A percentile compares a stretch with the other conserved stretches of the same genome.
Evolutionary conservation across 1,140 invertebrate genomes (phyloP).

Genomic region (Sweltsa coloradensis): DNA sequence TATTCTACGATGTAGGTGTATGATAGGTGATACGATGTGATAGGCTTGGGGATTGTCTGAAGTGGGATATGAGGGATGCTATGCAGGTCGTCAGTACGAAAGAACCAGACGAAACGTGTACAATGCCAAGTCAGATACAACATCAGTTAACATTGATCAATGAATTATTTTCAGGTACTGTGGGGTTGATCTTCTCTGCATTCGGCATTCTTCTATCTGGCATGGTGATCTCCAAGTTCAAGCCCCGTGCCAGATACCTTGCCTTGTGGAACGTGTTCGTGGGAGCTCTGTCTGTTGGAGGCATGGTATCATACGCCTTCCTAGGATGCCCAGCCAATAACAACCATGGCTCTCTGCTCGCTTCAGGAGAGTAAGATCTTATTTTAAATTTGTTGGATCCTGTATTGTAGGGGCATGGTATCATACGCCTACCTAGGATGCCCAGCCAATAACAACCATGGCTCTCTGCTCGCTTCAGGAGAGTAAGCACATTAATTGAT

Average conservation of each 20-base stretch:
- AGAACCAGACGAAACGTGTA: no score
- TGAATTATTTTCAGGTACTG: conserved; percentile 25
- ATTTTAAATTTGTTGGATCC: no score
- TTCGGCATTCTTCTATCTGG: conserved; percentile 56
- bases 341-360: conserved; percentile 28
- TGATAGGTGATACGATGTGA: no score
- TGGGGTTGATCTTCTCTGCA: conserved; percentile 57
- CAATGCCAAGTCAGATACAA: no score
- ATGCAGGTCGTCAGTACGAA: no score
- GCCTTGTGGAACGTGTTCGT: conserved; percentile 62
- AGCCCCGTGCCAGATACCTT: conserved; percentile 51
- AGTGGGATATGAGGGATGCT: no score
- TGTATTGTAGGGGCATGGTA: no score
- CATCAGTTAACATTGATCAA: no score
- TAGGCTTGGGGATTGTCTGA: no score
- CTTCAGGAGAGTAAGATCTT: conserved; percentile 13
- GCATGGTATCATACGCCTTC: conserved; percentile 52
- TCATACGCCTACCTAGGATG: conserved; percentile 59
- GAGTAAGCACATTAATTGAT: no score
- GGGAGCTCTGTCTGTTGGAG: conserved; percentile 46
- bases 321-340: conserved; percentile 51
- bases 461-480: conserved; percentile 16
- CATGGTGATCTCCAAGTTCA: conserved; percentile 50
- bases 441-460: conserved; percentile 39
- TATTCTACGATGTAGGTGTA: no score